Evolutionary conservation across 2,797 vertebrate genomes (phyloP), one percentile per base, ranked within the genome.

Genomic region (Falco concolor): DNA sequence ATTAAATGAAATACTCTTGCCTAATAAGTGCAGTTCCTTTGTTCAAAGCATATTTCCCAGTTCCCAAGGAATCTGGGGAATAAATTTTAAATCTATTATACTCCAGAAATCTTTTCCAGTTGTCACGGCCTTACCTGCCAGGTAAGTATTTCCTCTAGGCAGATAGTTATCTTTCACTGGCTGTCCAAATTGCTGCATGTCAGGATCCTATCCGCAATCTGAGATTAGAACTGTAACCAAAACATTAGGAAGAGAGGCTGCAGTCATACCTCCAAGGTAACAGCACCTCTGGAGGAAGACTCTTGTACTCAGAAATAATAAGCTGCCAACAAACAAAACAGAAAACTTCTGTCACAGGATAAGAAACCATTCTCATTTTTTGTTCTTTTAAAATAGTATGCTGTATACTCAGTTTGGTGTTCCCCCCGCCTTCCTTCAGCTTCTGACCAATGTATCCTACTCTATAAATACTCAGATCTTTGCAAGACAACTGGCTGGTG

Each of bases 1-100:
- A 64, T 65, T 85, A 90, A 94, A 65, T 86, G 54, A 95, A 91
- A 86, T 65, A 57, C 12, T 91, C 61, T 96, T 92, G 61, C 70
- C 61, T 79, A 78, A 69, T 72, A 84, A 44, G 65, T 78, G 25
- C 2, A 44, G 52, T 86, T 91, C 42, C 30, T 88, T 40, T 86
- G 25, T 88, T 94, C 73, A 93, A 86, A 95, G 60, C 52, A 50
- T 88, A 91, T 82, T 90, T 94, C 64, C 44, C 45, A 59, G 28
- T 70, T 95, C 76, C 77, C 61, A 72, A 44, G 90, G 64, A 95
- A 74, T 91, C 50, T 70, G 64, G 24, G 30, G 34, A 94, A 83
- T 22, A 85, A 85, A 60, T 85, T 78, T 74, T 73, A 56, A 54
- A 53, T 87, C 67, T 70, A 24, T 84, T 73, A 12, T 74, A 57